Percentiles rank a stretch among this genome's conserved stretches.
Conservation (phyloP, 2,113 vertebrate species). For the Platycercus adscitus region DNA sequence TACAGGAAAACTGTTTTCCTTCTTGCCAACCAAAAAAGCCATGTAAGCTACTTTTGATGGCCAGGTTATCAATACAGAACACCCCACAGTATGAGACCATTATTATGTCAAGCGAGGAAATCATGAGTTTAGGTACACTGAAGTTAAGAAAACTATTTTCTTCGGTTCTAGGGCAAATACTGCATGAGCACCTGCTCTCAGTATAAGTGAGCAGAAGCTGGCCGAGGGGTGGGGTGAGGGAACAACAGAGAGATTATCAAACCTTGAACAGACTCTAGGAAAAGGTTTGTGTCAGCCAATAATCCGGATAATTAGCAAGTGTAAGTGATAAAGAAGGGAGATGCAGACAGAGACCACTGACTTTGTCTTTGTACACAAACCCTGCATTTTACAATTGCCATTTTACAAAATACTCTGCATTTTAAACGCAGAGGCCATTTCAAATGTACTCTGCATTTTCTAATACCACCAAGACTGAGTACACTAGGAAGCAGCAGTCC, state of each 20-base stretch:
- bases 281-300: not conserved
- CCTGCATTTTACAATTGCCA: not conserved
- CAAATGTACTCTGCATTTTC: not conserved
- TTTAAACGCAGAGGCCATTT: not conserved
- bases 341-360: not conserved
- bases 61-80: not conserved
- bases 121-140: not conserved
- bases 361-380: not conserved
- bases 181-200: not conserved
- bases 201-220: not conserved
- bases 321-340: not conserved
- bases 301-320: not conserved
- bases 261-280: not conserved
- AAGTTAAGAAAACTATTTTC: not conserved
- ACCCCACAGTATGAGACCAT: rapidly evolving
- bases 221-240: rapidly evolving
- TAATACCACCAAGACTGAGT: not conserved
- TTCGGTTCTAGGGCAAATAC: not conserved
- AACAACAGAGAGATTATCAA: not conserved
- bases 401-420: not conserved
- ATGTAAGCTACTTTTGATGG: not conserved
- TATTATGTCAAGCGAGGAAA: not conserved
- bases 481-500: not conserved
- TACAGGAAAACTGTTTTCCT: not conserved
- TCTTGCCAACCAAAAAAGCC: not conserved